Evolutionary conservation across 1,140 invertebrate species (phyloP).

Genomic region (Macrobrachium rosenbergii): DNA sequence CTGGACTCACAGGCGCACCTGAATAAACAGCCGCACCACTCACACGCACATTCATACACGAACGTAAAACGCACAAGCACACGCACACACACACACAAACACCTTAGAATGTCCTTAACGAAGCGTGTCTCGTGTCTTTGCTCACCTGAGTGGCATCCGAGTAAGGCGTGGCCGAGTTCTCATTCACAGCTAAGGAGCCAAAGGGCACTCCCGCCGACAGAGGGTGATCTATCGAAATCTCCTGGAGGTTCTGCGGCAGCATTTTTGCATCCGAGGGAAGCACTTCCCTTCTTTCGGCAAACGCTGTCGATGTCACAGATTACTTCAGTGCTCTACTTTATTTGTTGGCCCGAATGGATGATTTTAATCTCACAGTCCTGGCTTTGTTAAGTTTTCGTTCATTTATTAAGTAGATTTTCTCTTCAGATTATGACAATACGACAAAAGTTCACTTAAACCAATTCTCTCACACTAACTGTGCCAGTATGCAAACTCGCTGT

Average conservation of each 20-base stretch:
- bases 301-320: too few relatives aligned
- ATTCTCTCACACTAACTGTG: too few relatives aligned
- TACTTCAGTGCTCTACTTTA: too few relatives aligned
- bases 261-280: conserved; percentile 7
- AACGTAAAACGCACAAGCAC: neutral
- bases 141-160: conserved; percentile 95
- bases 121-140: neutral
- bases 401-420: neutral
- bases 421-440: too few relatives aligned
- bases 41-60: conserved; percentile 4
- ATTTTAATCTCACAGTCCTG: neutral
- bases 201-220: conserved; percentile 57
- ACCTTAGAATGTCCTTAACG: neutral
- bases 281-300: neutral
- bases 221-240: conserved; percentile 33
- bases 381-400: neutral
- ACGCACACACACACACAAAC: conserved; percentile 12
- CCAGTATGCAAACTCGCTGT: too few relatives aligned
- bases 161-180: conserved; percentile 93
- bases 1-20: too few relatives aligned
- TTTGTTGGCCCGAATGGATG: too few relatives aligned
- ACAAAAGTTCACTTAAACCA: too few relatives aligned
- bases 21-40: neutral
- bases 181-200: conserved; percentile 80
- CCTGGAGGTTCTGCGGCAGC: conserved; percentile 53